phyloP scores from a whole-genome alignment of 2,888 invertebrate genomes.

The Incurvaria masculella region DNA sequence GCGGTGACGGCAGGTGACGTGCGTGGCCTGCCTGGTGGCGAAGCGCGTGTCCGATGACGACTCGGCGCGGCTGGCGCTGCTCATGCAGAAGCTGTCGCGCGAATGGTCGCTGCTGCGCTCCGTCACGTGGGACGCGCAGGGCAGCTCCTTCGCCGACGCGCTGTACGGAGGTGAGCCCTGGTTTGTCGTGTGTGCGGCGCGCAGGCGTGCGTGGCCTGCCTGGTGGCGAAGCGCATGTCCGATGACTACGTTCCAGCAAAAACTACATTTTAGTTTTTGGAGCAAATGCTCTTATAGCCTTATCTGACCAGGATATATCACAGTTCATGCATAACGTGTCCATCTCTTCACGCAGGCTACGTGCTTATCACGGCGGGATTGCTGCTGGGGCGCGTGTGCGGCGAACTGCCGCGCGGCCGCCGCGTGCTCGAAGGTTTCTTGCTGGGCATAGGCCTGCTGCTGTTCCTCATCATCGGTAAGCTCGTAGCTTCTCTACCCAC shows the following conservation, averaged over 20 bases:
- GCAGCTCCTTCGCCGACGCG: constrained; percentile 64
- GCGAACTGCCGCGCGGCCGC: constrained; percentile 62
- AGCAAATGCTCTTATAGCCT: neutral
- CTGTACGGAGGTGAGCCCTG: constrained; percentile 55
- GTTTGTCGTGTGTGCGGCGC: too few relatives aligned
- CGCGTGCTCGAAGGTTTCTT: constrained; percentile 65
- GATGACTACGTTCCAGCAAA: constrained; percentile 54
- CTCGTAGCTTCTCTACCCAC: too few relatives aligned
- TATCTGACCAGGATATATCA: neutral
- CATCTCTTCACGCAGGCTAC: constrained; percentile 48
- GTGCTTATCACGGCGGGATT: constrained; percentile 67
- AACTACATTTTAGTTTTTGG: too few relatives aligned
- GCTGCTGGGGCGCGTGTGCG: constrained; percentile 60
- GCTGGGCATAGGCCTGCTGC: constrained; percentile 65
- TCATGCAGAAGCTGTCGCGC: constrained; percentile 66
- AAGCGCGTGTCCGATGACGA: constrained; percentile 72
- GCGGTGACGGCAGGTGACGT: constrained; percentile 53
- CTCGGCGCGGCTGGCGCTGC: constrained; percentile 63
- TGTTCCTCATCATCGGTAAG: constrained; percentile 65
- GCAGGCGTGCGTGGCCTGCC: constrained; percentile 65
- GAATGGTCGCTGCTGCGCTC: constrained; percentile 74
- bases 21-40: constrained; percentile 64
- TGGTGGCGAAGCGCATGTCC: constrained; percentile 67
- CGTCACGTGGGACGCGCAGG: constrained; percentile 69
- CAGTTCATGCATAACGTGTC: neutral